Evolutionary conservation across 2,797 vertebrate genomes (phyloP).

Genomic region (Siniperca undulata): DNA sequence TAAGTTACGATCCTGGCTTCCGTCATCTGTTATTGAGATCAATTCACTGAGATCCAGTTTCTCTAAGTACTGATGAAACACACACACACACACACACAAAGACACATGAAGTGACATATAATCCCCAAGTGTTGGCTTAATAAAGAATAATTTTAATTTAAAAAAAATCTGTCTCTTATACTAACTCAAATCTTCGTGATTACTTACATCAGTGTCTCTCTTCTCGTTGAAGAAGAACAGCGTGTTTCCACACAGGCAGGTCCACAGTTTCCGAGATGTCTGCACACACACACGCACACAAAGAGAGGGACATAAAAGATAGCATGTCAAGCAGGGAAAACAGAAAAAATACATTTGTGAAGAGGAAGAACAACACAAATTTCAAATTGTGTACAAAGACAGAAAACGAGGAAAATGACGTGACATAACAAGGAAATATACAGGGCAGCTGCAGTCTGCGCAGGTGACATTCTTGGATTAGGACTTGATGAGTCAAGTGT

Average conservation of each 20-base stretch:
- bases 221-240: slow-evolving; percentile 87
- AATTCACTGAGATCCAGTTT: slow-evolving; percentile 84
- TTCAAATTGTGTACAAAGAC: not conserved
- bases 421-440: slow-evolving; percentile 16
- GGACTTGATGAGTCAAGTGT: slow-evolving; percentile 19
- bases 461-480: not conserved
- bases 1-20: slow-evolving; percentile 66
- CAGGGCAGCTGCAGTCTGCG: not conserved
- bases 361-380: fast-evolving
- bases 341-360: not conserved
- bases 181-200: not conserved
- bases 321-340: not conserved
- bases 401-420: fast-evolving
- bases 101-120: not conserved
- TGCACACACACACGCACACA: slow-evolving; percentile 57
- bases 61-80: slow-evolving; percentile 86
- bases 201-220: slow-evolving; percentile 84
- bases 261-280: slow-evolving; percentile 86
- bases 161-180: not conserved
- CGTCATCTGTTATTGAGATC: slow-evolving; percentile 81
- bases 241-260: slow-evolving; percentile 84
- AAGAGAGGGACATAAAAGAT: not conserved
- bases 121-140: not conserved
- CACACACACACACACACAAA: slow-evolving; percentile 39
- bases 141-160: not conserved